Percentiles rank a stretch among this genome's conserved stretches.
Conservation (phyloP, 2,888 invertebrate species). For the Plutella xylostella region DNA sequence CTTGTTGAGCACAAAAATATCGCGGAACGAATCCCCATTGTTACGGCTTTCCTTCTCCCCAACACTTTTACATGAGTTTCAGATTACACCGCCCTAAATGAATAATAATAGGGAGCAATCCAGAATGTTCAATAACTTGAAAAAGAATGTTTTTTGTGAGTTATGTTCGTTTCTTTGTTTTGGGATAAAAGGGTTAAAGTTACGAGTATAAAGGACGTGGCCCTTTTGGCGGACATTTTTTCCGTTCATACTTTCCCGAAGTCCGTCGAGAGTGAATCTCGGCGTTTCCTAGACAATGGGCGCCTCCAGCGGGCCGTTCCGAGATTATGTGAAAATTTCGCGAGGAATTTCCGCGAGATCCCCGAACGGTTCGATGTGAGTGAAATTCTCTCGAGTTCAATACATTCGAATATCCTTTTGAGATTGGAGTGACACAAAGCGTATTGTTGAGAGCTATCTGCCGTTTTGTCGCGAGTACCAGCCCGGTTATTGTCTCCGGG, state of each 20-base stretch:
- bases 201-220: neutral
- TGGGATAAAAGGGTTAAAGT: constrained; percentile 7
- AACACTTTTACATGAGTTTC: neutral
- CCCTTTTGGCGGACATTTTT: constrained; percentile 2
- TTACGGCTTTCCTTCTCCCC: constrained; percentile 19
- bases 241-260: constrained; percentile 1
- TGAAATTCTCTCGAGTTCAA: constrained; percentile 53
- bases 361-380: constrained; percentile 38
- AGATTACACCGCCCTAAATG: neutral
- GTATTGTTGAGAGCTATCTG: constrained; percentile 50
- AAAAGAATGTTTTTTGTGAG: neutral
- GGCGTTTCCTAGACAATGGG: constrained; percentile 41
- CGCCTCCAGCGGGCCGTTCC: constrained; percentile 24
- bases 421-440: constrained; percentile 61
- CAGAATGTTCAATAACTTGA: neutral
- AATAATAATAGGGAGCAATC: neutral
- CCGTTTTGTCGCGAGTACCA: constrained; percentile 41
- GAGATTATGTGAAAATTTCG: constrained; percentile 38
- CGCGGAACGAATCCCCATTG: constrained; percentile 43
- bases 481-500: constrained; percentile 41
- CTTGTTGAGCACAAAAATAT: constrained; percentile 35
- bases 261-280: constrained; percentile 21
- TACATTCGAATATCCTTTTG: constrained; percentile 61
- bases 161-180: constrained; percentile 1
- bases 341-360: constrained; percentile 36